phyloP scores from a whole-genome alignment of 2,113 vertebrate genomes.

The Cyprinodon tularosa region DNA sequence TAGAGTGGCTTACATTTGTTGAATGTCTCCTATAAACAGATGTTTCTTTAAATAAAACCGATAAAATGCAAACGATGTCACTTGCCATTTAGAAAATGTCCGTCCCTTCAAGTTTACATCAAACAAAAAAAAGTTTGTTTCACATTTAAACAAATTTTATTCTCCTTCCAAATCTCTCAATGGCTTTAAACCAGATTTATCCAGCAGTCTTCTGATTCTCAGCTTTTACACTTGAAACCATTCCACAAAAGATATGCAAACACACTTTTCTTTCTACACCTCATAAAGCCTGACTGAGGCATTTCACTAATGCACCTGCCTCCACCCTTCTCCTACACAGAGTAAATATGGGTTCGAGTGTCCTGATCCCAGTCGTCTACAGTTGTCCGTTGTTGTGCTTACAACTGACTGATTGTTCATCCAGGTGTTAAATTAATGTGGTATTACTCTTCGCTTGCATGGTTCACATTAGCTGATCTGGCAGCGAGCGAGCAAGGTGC shows the following conservation, averaged over 20 bases:
- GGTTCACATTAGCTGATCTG: background rate
- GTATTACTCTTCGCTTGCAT: background rate
- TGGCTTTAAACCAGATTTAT: background rate
- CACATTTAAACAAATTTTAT: background rate
- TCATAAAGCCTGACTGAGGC: constrained; percentile 24
- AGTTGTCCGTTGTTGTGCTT: constrained; percentile 15
- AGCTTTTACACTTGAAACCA: constrained; percentile 18
- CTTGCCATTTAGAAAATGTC: background rate
- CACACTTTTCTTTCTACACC: constrained; percentile 34
- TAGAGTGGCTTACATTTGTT: background rate
- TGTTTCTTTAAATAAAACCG: background rate
- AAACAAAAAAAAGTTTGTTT: background rate
- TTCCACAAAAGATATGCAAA: constrained; percentile 41
- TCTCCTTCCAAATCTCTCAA: background rate
- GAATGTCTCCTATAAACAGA: background rate
- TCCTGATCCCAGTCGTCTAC: constrained; percentile 20
- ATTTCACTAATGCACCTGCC: constrained; percentile 47
- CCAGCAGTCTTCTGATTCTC: background rate
- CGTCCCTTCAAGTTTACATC: constrained; percentile 25
- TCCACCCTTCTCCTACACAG: constrained; percentile 32
- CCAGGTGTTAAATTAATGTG: constrained; percentile 6
- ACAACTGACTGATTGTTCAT: constrained; percentile 10
- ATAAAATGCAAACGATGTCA: background rate
- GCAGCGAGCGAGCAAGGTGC: constrained; percentile 2
- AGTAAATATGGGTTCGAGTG: constrained; percentile 65